Base-by-base conservation (phyloP, 2,113 vertebrate species). In the Erythrolamprus reginae region DNA sequence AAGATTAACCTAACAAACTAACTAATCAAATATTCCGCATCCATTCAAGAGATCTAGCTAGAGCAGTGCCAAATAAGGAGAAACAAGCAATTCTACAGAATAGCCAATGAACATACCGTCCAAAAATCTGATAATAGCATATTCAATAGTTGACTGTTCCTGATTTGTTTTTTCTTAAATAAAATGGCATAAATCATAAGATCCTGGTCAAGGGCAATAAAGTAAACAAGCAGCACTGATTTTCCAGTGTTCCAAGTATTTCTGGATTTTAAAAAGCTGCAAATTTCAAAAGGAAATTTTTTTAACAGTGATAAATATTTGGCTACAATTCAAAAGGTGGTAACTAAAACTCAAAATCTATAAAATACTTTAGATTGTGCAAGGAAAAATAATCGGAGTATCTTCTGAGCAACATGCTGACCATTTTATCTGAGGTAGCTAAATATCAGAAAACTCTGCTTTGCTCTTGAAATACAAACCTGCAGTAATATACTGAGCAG, bases 401-500 rank as follows among this genome's bases (percentile, higher is more conserved):
- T 89, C 51, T 5, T 91, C 21, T 52, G 89, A 89, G 42, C 45
- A 65, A 85, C 84, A 6, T 82, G 53, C 87, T 65, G 82, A 86
- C 7, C 70, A 56, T 89, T 93, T 55, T 91, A 53, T 70, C 84
- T 56, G 58, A 92, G 85, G 82, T 91, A 77, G 84, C 58, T 58
- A 70, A 82, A 82, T 77, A 77, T 77, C 9, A 58, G 84, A 88
- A 90, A 91, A 0, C 26, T 33, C 58, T 61, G 9, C 10, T 77
- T n/a, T 84, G 58, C 45, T 6, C 45, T 87, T 88, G 51, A 17
- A 91, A 83, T 92, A 97, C 97, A 90, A 89, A 99, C 99, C 99
- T 98, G 99, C 99, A 96, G 99, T 99, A 95, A 99, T 99, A 96
- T 99, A 99, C 52, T 99, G 98, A 92, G 99, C 98, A 21, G 99